phyloP scores from a whole-genome alignment of 2,113 vertebrate species.

The Notiomystis cincta region DNA sequence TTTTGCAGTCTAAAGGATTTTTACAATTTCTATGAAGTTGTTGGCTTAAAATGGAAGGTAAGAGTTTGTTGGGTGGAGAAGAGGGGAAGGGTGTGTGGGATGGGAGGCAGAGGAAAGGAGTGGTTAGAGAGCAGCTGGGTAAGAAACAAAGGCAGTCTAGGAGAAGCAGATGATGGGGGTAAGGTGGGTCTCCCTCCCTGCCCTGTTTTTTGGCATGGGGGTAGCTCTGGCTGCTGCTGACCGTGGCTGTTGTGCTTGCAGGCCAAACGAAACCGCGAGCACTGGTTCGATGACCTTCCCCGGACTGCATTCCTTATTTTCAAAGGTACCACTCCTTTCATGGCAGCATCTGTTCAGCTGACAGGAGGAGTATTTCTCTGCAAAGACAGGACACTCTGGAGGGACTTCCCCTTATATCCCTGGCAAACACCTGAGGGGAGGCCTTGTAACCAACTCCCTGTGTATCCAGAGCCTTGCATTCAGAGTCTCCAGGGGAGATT shows the following conservation, averaged over 20 bases:
- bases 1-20: constrained; percentile 88
- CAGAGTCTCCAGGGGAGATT: background rate
- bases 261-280: constrained; percentile 87
- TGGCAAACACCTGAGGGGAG: background rate
- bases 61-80: background rate
- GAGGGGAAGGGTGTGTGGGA: background rate
- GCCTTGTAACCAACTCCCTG: background rate
- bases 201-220: rapidly evolving
- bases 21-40: constrained; percentile 94
- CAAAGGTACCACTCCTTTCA: constrained; percentile 76
- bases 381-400: background rate
- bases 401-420: background rate
- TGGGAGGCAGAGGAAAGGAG: background rate
- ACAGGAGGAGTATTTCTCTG: background rate
- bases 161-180: background rate
- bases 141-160: background rate
- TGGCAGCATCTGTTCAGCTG: background rate
- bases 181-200: background rate
- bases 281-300: constrained; percentile 97
- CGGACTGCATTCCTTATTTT: constrained; percentile 94
- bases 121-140: background rate
- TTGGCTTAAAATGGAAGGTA: constrained; percentile 96
- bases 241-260: background rate
- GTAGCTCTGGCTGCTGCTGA: background rate
- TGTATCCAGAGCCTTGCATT: background rate